Conservation (phyloP, 1,140 invertebrate species). For the Pantala flavescens region DNA sequence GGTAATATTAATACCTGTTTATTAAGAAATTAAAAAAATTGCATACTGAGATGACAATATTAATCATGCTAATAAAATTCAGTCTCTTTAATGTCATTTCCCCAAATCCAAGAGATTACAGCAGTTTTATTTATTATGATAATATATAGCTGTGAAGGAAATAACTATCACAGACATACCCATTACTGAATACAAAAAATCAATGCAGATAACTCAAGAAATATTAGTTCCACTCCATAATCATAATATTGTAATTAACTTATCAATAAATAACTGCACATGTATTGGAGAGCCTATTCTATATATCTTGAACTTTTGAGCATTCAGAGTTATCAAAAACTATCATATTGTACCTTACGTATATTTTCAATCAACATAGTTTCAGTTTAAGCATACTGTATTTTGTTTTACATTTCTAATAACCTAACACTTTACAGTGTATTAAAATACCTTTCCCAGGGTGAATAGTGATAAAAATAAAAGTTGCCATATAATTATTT, state of each 20-base stretch:
- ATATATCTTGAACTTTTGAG: neutral
- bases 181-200: neutral
- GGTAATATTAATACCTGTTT: neutral
- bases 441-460: neutral
- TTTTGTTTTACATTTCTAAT: neutral
- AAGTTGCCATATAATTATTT: neutral
- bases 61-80: neutral
- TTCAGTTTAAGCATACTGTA: neutral
- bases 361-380: neutral
- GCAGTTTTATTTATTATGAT: neutral
- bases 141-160: neutral
- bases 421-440: neutral
- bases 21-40: neutral
- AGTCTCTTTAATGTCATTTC: conserved; percentile 1
- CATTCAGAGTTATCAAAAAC: neutral
- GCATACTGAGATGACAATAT: conserved; percentile 2
- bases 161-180: conserved; percentile 2
- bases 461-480: neutral
- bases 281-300: neutral
- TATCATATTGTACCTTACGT: neutral
- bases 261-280: neutral
- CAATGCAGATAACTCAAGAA: neutral
- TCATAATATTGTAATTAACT: neutral
- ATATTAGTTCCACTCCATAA: neutral
- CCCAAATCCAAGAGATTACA: neutral